Conservation (phyloP, 2,113 vertebrate species). For the Danio rerio region GRCz12tu NC_133176.1:28475501-28476000, state of each 20-base stretch:
- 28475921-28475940: slow-evolving; percentile 81
- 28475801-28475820: slow-evolving; percentile 29
- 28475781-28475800: slow-evolving; percentile 32
- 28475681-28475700: not conserved
- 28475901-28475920: slow-evolving; percentile 75
- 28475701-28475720: not conserved
- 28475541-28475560: too few relatives aligned
- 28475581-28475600: not conserved
- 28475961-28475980: slow-evolving; percentile 83
- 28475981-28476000: slow-evolving; percentile 94
- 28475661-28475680: not conserved
- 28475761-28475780: not conserved
- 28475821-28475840: slow-evolving; percentile 21
- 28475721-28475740: not conserved
- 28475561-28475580: too few relatives aligned
- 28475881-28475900: slow-evolving; percentile 91
- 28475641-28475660: not conserved
- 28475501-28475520: too few relatives aligned
- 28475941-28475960: slow-evolving; percentile 58
- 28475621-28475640: not conserved
- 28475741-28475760: not conserved
- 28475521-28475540: too few relatives aligned
- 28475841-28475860: not conserved
- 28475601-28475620: not conserved
- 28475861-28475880: slow-evolving; percentile 75